phyloP scores from a whole-genome alignment of 2,888 invertebrate genomes.

The Dasysyrphus tricinctus region DNA sequence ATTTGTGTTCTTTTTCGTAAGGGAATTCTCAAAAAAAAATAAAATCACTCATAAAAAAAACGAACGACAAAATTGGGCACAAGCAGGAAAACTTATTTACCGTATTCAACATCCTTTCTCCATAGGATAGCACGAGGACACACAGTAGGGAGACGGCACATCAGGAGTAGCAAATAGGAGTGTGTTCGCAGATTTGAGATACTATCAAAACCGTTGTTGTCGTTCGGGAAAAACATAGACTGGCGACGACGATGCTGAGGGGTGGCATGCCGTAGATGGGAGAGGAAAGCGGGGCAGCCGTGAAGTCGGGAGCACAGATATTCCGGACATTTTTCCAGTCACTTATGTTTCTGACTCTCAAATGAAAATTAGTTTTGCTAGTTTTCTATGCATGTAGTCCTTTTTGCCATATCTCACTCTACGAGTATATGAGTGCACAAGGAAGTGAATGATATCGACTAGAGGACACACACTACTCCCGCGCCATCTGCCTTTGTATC shows the following conservation, averaged over 20 bases:
- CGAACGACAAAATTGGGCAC: constrained; percentile 43
- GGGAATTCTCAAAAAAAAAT: constrained; percentile 40
- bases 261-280: not conserved
- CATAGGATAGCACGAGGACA: not conserved
- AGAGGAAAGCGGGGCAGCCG: not conserved
- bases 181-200: constrained; percentile 58
- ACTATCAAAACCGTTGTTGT: constrained; percentile 58
- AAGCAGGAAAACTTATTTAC: constrained; percentile 41
- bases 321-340: constrained; percentile 64
- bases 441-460: constrained; percentile 33
- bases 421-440: constrained; percentile 17
- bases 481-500: constrained; percentile 6
- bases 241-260: not conserved
- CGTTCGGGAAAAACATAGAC: constrained; percentile 24
- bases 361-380: constrained; percentile 74
- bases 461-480: constrained; percentile 1
- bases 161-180: not conserved
- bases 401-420: constrained; percentile 36
- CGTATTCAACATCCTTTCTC: constrained; percentile 18
- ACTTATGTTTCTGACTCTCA: constrained; percentile 73
- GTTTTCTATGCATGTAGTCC: constrained; percentile 49
- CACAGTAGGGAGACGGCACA: not conserved
- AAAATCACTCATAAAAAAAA: constrained; percentile 46
- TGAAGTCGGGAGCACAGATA: constrained; percentile 28
- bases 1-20: constrained; percentile 51